A percentile compares a stretch with the other conserved stretches of the same genome.
These are phyloP conservation scores for Temnothorax rugatulus DNA, from an alignment of 2,888 invertebrate species.

Conservation along the genomic window DNA sequence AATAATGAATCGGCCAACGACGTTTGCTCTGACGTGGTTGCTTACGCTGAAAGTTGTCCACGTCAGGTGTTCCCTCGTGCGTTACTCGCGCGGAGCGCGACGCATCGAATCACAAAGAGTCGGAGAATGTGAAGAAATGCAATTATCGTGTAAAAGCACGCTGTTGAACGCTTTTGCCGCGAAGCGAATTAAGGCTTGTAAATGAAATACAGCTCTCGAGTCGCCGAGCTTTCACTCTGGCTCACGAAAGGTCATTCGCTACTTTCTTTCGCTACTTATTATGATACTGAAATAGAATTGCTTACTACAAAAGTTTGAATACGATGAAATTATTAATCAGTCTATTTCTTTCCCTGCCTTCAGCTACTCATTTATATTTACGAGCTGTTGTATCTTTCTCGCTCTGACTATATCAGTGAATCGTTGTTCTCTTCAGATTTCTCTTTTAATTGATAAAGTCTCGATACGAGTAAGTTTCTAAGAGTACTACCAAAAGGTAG, in stretches of 20 bases:
- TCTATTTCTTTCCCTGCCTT: not conserved
- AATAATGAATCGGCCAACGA: slow-evolving; percentile 74
- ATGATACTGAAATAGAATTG: not conserved
- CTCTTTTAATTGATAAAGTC: not conserved
- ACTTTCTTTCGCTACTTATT: not conserved
- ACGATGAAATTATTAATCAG: not conserved
- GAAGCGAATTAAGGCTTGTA: not conserved
- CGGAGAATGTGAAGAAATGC: slow-evolving; percentile 22
- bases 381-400: not conserved
- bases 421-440: not conserved
- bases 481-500: not conserved
- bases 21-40: slow-evolving; percentile 74
- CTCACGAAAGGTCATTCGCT: not conserved
- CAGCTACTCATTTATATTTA: not conserved
- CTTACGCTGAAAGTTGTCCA: slow-evolving; percentile 67
- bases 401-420: not conserved
- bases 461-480: not conserved
- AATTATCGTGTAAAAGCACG: slow-evolving; percentile 29
- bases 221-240: not conserved
- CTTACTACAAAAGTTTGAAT: not conserved
- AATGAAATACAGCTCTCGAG: not conserved
- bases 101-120: slow-evolving; percentile 36
- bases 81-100: slow-evolving; percentile 17
- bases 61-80: slow-evolving; percentile 69
- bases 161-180: slow-evolving; percentile 19